A percentile compares a stretch with the other conserved stretches of the same genome.
phyloP scores from a whole-genome alignment of 1,140 invertebrate species.

The Antheraea pernyi region DNA sequence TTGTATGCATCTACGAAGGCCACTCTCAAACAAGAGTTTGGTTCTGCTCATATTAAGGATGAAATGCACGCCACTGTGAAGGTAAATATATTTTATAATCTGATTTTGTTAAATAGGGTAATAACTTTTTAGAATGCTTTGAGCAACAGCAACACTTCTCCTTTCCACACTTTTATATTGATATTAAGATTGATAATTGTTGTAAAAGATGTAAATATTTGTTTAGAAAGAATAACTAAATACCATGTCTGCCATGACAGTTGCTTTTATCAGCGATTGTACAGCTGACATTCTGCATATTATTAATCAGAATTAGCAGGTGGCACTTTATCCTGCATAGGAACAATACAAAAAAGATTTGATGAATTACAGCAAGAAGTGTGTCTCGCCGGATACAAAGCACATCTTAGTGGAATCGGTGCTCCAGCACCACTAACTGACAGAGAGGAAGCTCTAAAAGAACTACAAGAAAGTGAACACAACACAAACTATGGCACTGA shows the following conservation, averaged over 20 bases:
- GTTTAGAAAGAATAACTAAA: too few relatives aligned
- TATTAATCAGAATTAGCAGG: too few relatives aligned
- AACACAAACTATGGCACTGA: conserved; percentile 90
- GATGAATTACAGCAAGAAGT: conserved; percentile 85
- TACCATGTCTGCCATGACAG: too few relatives aligned
- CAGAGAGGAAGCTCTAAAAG: conserved; percentile 93
- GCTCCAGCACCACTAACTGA: conserved; percentile 93
- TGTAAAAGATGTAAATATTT: too few relatives aligned
- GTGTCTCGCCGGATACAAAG: conserved; percentile 89
- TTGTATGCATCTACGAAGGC: conserved; percentile 99
- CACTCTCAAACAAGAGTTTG: conserved; percentile 98
- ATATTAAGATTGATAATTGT: too few relatives aligned
- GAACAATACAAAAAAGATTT: too few relatives aligned
- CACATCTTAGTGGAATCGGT: conserved; percentile 86
- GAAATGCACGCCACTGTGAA: conserved; percentile 92
- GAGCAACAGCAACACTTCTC: too few relatives aligned
- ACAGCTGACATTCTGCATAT: too few relatives aligned
- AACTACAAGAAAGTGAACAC: conserved; percentile 88
- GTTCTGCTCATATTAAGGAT: conserved; percentile 94
- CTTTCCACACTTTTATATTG: too few relatives aligned
- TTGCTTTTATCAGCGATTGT: too few relatives aligned
- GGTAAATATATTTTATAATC: conserved; percentile 71
- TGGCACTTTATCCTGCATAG: too few relatives aligned
- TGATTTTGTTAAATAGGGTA: neutral
- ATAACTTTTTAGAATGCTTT: too few relatives aligned